Base-by-base conservation (phyloP, 2,888 invertebrate genomes). In the Epinotia bilunana region DNA sequence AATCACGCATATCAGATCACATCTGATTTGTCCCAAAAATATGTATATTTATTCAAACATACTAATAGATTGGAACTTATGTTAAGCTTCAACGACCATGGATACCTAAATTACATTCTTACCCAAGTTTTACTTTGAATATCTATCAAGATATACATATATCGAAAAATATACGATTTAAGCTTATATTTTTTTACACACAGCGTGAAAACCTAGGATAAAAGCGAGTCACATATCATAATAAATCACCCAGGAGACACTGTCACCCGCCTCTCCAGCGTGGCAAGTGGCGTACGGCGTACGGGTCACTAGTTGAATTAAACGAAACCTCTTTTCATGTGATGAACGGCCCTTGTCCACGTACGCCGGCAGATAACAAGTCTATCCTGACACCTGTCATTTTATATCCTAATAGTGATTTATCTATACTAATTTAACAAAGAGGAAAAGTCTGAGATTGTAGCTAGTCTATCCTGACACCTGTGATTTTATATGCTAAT, bases 231-330 rank as follows among this genome's bases (percentile, higher is more conserved):
- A 64, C 49, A 49, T 64, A 64, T 23, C 23, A 16, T 64, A 64
- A 64, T 64, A 64, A 64, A 64, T 64, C 64, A 64, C 23, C 20
- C 46, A 23, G 23, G 23, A 64, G 64, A 49, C 46, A 23, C 64
- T 63, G 64, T 49, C 64, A 64, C 46, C 46, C 46, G 23, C 23
- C 64, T 64, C 64, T 64, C 16, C 64, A 23, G 23, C 20, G 13
- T 62, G 64, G 63, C 2, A 13, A 43, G 46, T 49, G 46, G 23
- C 23, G 46, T 63, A 64, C 49, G 60, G 60, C 7, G 46, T 63
- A 64, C 49, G 60, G 60, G 3, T 64, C 23, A 23, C 46, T 16
- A 64, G 46, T 64, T 64, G 23, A 64, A 46, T 49, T 23, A 64
- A 49, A 49, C 20, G 46, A 63, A 63, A 23, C 46, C 13, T 46